A percentile compares a stretch with the other conserved stretches of the same genome.
Conservation (phyloP, 2,888 invertebrate genomes). For the Rotaria sp. region DNA sequence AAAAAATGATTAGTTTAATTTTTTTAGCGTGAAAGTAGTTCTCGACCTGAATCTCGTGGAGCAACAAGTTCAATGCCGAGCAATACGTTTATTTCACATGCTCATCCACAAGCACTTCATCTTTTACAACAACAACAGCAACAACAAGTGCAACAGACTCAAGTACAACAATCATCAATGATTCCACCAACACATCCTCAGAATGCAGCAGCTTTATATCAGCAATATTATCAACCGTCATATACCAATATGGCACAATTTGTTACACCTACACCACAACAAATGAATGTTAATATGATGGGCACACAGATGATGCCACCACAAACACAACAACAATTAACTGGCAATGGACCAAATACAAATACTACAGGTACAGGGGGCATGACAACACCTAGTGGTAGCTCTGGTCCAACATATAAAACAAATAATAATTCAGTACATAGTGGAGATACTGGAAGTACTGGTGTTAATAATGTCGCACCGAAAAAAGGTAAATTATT, state of each 20-base stretch:
- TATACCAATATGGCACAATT: not conserved
- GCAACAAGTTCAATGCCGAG: not conserved
- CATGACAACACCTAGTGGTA: not conserved
- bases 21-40: not conserved
- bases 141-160: not conserved
- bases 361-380: not conserved
- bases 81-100: not conserved
- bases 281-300: not conserved
- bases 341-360: not conserved
- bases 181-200: not conserved
- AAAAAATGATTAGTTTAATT: too few relatives aligned
- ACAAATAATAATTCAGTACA: not conserved
- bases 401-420: not conserved
- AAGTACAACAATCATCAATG: not conserved
- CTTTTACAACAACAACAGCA: not conserved
- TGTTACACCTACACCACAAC: not conserved
- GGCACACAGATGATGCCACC: not conserved
- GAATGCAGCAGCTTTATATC: constrained; percentile 6
- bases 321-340: not conserved
- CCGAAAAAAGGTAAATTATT: not conserved
- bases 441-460: not conserved
- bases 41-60: not conserved
- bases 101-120: not conserved
- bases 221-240: not conserved
- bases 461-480: not conserved